Evolutionary conservation across 23 tunicate species (phyloP), one percentile per base, ranked within the genome.

Genomic region (Halocynthia aurantium): DNA sequence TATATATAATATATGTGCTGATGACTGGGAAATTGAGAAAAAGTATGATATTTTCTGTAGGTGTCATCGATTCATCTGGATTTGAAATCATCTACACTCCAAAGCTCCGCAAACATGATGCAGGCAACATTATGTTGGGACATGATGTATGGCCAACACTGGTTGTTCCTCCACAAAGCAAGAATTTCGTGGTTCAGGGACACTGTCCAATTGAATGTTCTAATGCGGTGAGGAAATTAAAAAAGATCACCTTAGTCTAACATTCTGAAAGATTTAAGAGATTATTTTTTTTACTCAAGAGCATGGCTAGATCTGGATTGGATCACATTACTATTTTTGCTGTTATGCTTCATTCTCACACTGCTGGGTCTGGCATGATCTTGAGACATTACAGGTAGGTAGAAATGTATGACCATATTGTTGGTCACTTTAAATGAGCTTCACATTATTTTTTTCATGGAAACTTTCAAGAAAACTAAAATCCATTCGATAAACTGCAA

Each of bases 261-360:
- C 63, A n/a, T 13, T 13, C 17, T n/a, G 17, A 13, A n/a, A 58
- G 63, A 13, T n/a, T 58, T 5, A 58, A 58, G 17, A 58, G 1
- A 58, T 1, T 58, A 58, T 58, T n/a, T 58, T 65, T 65, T 0
- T 8, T 74, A 22, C 19, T 5, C 64, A 74, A n/a, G 78, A 74
- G 55, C 19, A 8, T 74, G 13, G 31, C 55, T 5, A 22, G 5
- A 20, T 62, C 64, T 49, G 31, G 31, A 22, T 12, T 17, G 13
- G 50, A 53, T 12, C 13, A 10, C 10, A 56, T 74, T 64, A 74
- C 55, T 64, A 64, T 74, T 53, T 74, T 74, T 31, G 78, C 64
- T 22, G 78, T 74, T 12, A 54, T 74, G 20, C 55, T 74, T 15
- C 78, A 74, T 56, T 74, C 78, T 7, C 78, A 74, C 31, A 74